A percentile compares a stretch with the other conserved stretches of the same genome.
Conservation (phyloP, 1,140 invertebrate species). For the Diabrotica undecimpunctata region DNA sequence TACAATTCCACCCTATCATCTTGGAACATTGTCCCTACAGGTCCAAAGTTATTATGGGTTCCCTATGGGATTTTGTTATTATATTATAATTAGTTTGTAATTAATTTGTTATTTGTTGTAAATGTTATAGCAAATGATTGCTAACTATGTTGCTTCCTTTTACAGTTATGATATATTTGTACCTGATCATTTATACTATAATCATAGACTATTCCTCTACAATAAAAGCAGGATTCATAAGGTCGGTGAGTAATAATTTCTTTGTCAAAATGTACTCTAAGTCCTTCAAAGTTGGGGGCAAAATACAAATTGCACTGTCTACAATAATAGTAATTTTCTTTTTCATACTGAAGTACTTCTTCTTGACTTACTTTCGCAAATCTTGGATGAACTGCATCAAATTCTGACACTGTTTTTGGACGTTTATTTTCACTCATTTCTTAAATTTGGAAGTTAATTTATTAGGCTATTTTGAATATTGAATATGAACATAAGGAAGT, state of each 20-base stretch:
- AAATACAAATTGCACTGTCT: constrained; percentile 34
- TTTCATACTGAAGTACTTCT: constrained; percentile 30
- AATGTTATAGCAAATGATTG: too few relatives aligned
- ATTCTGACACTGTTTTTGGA: constrained; percentile 26
- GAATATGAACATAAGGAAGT: background rate
- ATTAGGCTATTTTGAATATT: background rate
- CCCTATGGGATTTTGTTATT: too few relatives aligned
- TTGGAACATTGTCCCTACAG: too few relatives aligned
- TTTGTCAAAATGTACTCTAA: constrained; percentile 37
- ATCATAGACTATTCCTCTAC: constrained; percentile 33
- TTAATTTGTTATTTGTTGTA: too few relatives aligned
- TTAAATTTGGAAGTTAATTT: background rate
- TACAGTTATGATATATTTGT: constrained; percentile 36
- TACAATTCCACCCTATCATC: too few relatives aligned
- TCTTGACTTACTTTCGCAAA: constrained; percentile 32
- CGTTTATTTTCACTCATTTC: background rate
- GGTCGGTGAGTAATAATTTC: constrained; percentile 30
- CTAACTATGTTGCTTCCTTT: background rate
- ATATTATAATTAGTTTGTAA: too few relatives aligned
- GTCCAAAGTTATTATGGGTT: too few relatives aligned
- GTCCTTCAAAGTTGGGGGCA: constrained; percentile 29
- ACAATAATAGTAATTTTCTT: constrained; percentile 34
- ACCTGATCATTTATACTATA: constrained; percentile 30
- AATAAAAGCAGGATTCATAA: constrained; percentile 37
- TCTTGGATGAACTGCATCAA: constrained; percentile 38